These are phyloP conservation scores for Dromiciops gliroides DNA, from an alignment of 2,113 vertebrate species.

Conservation along the genomic window DNA sequence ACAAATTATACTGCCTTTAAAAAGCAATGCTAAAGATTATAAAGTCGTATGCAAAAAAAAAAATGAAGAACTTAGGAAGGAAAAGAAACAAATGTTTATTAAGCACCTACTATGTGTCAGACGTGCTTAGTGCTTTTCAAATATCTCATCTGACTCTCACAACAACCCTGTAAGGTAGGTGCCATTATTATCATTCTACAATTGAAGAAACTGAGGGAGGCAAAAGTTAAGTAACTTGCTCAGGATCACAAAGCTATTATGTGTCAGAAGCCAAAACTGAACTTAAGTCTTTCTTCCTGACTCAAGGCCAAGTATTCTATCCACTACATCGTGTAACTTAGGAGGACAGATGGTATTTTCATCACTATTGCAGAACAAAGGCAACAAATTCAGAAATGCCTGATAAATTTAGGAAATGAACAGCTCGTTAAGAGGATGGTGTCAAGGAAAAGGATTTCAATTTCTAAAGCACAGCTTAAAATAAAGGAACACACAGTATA, in stretches of 20 bases:
- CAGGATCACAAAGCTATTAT: background rate
- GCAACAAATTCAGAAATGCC: background rate
- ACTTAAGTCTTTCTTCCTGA: background rate
- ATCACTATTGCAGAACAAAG: background rate
- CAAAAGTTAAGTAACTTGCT: background rate
- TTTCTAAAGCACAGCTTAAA: background rate
- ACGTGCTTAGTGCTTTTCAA: background rate
- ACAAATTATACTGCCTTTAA: background rate
- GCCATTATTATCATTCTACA: background rate
- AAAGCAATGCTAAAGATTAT: background rate
- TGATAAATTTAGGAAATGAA: background rate
- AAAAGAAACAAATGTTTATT: background rate
- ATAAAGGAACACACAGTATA: background rate
- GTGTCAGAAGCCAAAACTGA: background rate
- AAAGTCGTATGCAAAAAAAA: background rate
- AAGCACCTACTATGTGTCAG: background rate
- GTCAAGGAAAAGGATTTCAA: background rate
- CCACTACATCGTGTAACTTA: background rate
- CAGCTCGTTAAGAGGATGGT: background rate
- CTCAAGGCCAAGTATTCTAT: background rate
- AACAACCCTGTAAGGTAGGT: background rate
- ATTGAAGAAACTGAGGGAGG: background rate
- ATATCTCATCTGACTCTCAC: background rate
- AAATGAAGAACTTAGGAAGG: background rate
- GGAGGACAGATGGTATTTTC: background rate